Evolutionary conservation across 2,797 vertebrate species (phyloP), one percentile per base, ranked within the genome.

Genomic region (Myripristis jacobus): DNA sequence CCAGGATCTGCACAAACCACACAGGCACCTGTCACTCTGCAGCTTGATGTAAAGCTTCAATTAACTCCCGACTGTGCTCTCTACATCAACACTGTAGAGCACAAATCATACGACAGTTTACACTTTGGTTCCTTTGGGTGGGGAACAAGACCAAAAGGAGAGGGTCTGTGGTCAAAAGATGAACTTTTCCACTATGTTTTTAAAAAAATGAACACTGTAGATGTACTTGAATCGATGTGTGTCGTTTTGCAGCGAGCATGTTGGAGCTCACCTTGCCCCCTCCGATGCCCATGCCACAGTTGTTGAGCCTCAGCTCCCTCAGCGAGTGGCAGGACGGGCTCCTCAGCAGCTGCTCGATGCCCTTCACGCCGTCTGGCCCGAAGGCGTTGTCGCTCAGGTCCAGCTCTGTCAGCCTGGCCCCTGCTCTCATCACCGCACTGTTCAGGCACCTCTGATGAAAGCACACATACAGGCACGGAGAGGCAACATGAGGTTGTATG

Each of bases 381-480:
- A 99, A 99, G 1, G 98, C 97, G 0, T 99, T 99, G 88, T 99
- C 98, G 48, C 97, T 98, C 70, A 99, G 91, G 87, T 99, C 98
- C 82, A 99, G 87, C 73, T 96, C 96, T 27, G 94, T 95, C 72
- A 99, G 93, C 64, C 94, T 93, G 34, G 96, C 95, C 43, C 96
- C 96, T 2, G 97, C 97, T 24, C 88, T 92, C 86, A 97, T 94
- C 61, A 99, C 84, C 0, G 96, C 97, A 65, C 93, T 90, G 36
- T 97, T 96, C 41, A 99, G 91, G 6, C 94, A 96, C 62, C 86
- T 94, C 96, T 98, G 84, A 57, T 25, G 44, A 71, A 81, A 50
- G 3, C 50, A 80, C 11, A 52, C 10, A 8, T 16, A 47, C 1
- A 8, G 9, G 31, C 31, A 31, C 1, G 9, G 31, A 31, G 31